Evolutionary conservation across 1,140 invertebrate species (phyloP), one percentile per base, ranked within the genome.

Genomic region (Homarus americanus): DNA sequence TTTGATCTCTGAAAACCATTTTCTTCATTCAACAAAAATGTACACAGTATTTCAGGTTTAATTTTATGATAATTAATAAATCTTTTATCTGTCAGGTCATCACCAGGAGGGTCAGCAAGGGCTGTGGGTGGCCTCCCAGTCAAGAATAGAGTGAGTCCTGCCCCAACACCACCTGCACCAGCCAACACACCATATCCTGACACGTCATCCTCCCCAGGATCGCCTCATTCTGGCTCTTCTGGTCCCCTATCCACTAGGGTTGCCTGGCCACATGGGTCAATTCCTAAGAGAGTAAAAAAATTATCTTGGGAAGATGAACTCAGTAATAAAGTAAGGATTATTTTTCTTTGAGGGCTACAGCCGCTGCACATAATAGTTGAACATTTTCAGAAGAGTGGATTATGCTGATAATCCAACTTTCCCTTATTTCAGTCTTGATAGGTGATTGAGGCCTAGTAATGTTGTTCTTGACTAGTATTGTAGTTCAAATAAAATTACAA

Each of bases 271-370:
- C 93, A 94, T 4, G 95, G 94, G 2, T 96, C 96, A 15, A 95
- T 96, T 36, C 96, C 96, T 0, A 94, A 95, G 78, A 94, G 96
- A 86, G 96, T 97, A 0, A 97, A 97, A 93, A 97, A 97, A 93
- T 94, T 97, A 24, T 96, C 96, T 75, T 97, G 96, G 96, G 96
- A 96, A 92, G 96, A 97, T 93, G 96, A 97, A 92, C 89, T 92
- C 20, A 92, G 93, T 79, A 80, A 89, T 28, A 88, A 93, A 91
- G 76, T 91, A 32, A 73, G 41, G 15, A 41, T 41, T 24, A 15
- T 4, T 58, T 58, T 58, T 58, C 4, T 20, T 58, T 58, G 20
- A n/a, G n/a, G n/a, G n/a, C n/a, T n/a, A n/a, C n/a, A n/a, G n/a
- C n/a, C n/a, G n/a, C n/a, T n/a, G n/a, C n/a, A n/a, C n/a, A n/a